Evolutionary conservation across 2,888 invertebrate species (phyloP), one percentile per base, ranked within the genome.

Genomic region (Ophion costatus): DNA sequence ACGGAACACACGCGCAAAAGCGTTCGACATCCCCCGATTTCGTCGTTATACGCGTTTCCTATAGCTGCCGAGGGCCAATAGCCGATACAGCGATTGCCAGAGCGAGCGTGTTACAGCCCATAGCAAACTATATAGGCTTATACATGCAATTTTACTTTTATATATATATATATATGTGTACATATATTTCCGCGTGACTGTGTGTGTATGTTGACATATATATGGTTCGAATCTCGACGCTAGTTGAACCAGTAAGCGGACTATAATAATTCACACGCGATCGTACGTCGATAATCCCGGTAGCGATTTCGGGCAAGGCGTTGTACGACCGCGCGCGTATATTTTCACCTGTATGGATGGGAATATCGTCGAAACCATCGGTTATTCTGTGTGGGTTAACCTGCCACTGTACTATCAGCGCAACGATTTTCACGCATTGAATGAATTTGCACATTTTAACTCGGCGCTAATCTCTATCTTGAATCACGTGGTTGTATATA

Each of bases 181-280:
- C 57, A 45, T 33, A n/a, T 59, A 38, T 6, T 29, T 38, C 2
- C n/a, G n/a, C n/a, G n/a, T n/a, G n/a, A n/a, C n/a, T 38, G 61
- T 38, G 66, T 22, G 64, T 51, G 22, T 24, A 56, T 66, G 56
- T 33, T 6, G 9, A 69, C 22, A 20, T 59, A 59, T 38, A 24
- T 63, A 45, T 24, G 4, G 59, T 69, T 61, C 33, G 51, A 74
- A 61, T 69, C 38, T 73, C 42, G 59, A 51, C 38, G 51, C 29
- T 22, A 38, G 59, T 73, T 33, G 71, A 71, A 74, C 56, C 51
- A 86, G 84, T 84, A 87, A 87, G 75, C 86, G 74, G 57, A 83
- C 79, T 75, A 86, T 86, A 83, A 86, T 87, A 83, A 86, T 86
- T 87, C 81, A 84, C 78, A 64, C 59, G 51, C 75, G 87, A 86